phyloP scores from a whole-genome alignment of 35 echinoderm and acorn worm species.

The Chiridota heheva region DNA sequence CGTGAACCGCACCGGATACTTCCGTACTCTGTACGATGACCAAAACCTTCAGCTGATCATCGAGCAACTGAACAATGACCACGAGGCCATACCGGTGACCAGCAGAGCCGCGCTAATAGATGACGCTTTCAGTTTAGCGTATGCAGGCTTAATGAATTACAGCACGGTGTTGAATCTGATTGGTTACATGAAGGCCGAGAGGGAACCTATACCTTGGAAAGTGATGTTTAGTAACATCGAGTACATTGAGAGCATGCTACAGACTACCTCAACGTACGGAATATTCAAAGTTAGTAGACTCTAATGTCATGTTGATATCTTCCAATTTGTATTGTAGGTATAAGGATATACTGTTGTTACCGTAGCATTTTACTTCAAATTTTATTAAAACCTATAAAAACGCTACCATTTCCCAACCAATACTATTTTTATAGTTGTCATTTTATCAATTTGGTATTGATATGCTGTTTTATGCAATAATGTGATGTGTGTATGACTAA shows the following conservation, averaged over 20 bases:
- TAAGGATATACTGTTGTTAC: too few relatives aligned
- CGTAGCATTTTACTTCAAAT: too few relatives aligned
- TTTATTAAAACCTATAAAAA: too few relatives aligned
- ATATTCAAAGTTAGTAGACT: constrained; percentile 54
- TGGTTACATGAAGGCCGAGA: constrained; percentile 69
- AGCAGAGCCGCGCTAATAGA: constrained; percentile 63
- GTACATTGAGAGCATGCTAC: constrained; percentile 64
- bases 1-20: constrained; percentile 50
- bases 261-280: constrained; percentile 47
- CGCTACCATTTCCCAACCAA: too few relatives aligned
- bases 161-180: constrained; percentile 56
- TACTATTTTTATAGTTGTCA: too few relatives aligned
- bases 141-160: constrained; percentile 56
- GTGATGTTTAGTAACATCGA: constrained; percentile 30
- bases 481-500: too few relatives aligned
- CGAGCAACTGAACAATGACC: constrained; percentile 1
- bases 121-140: constrained; percentile 74
- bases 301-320: too few relatives aligned
- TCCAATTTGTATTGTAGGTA: too few relatives aligned
- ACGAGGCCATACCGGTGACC: constrained; percentile 43
- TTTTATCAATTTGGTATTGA: too few relatives aligned
- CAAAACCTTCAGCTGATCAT: constrained; percentile 29
- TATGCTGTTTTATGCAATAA: too few relatives aligned
- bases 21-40: constrained; percentile 43
- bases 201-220: constrained; percentile 74